phyloP scores from a whole-genome alignment of 2,888 invertebrate species.

The Anorthoa munda region DNA sequence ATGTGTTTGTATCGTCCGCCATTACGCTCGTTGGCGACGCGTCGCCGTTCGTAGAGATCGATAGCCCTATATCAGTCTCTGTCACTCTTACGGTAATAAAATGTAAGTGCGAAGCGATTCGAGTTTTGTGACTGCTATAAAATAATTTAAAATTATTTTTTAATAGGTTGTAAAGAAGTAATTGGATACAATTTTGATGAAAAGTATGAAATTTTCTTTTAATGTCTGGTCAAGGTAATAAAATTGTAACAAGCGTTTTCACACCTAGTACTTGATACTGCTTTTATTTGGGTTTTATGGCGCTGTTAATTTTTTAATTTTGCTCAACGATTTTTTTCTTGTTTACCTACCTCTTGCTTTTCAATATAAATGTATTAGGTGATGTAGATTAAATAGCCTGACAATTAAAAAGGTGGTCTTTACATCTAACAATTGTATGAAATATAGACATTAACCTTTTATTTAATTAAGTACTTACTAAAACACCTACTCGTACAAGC shows the following conservation, averaged over 20 bases:
- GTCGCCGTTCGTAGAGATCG: constrained; percentile 76
- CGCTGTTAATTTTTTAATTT: constrained; percentile 3
- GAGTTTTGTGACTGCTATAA: constrained; percentile 63
- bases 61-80: constrained; percentile 79
- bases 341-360: neutral
- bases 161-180: constrained; percentile 40
- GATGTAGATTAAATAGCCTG: too few species aligned
- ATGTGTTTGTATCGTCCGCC: constrained; percentile 82
- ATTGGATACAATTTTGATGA: constrained; percentile 43
- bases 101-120: constrained; percentile 75
- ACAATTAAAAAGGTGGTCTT: neutral
- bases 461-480: neutral
- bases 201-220: constrained; percentile 31
- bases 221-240: constrained; percentile 40
- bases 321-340: neutral
- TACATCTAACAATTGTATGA: neutral
- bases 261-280: constrained; percentile 21
- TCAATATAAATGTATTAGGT: neutral
- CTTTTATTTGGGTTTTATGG: constrained; percentile 32
- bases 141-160: constrained; percentile 63
- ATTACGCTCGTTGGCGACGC: constrained; percentile 78
- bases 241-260: constrained; percentile 43
- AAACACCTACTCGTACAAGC: neutral
- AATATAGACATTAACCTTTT: neutral
- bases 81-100: constrained; percentile 75